Evolutionary conservation across 2,113 vertebrate species (phyloP).

Genomic region (Mobula hypostoma): DNA sequence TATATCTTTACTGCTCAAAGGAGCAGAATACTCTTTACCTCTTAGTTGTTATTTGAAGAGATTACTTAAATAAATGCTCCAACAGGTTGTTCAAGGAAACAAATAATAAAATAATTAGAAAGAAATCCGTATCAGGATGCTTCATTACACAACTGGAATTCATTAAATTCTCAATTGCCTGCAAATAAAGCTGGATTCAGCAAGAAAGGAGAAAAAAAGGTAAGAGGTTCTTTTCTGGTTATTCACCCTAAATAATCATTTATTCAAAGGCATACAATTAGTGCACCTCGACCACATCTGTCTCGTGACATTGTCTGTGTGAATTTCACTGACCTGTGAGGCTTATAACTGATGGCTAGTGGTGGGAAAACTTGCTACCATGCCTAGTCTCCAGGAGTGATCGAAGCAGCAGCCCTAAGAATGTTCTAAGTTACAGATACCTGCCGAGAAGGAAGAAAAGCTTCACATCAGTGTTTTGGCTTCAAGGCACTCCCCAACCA

Average conservation of each 20-base stretch:
- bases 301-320: conserved; percentile 35
- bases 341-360: conserved; percentile 10
- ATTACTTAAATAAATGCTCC: neutral
- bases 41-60: neutral
- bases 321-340: conserved; percentile 33
- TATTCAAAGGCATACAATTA: conserved; percentile 30
- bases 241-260: conserved; percentile 35
- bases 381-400: conserved; percentile 28
- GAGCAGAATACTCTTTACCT: neutral
- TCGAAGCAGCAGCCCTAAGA: neutral
- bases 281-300: conserved; percentile 21
- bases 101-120: neutral
- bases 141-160: conserved; percentile 31
- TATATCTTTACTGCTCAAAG: neutral
- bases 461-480: conserved; percentile 33
- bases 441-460: conserved; percentile 36
- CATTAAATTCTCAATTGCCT: conserved; percentile 20
- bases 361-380: neutral
- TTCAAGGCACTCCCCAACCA: conserved; percentile 22
- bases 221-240: conserved; percentile 32
- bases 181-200: conserved; percentile 17
- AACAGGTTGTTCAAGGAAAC: neutral
- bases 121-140: neutral
- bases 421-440: conserved; percentile 35
- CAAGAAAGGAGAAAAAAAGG: conserved; percentile 24